A percentile compares a stretch with the other conserved stretches of the same genome.
Evolutionary conservation across 1,140 invertebrate genomes (phyloP).

Genomic region (Drosophila sturtevanti): DNA sequence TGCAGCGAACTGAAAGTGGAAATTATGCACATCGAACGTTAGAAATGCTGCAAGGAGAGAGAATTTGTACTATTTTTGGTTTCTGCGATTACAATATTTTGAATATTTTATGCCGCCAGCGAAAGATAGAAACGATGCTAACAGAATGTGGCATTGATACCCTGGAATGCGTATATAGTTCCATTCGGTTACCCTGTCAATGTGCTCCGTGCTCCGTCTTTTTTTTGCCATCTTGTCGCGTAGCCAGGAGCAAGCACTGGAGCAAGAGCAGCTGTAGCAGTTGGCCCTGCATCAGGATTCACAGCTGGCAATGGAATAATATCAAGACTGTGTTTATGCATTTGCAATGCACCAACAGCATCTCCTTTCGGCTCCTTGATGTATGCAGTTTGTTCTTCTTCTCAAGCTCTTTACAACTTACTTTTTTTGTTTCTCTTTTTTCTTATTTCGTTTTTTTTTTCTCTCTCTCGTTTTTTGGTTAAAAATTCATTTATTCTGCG

Average conservation of each 20-base stretch:
- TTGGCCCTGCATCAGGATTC: conserved; percentile 39
- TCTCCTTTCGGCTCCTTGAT: conserved; percentile 50
- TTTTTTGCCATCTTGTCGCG: background rate
- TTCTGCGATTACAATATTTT: conserved; percentile 78
- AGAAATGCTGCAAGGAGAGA: conserved; percentile 44
- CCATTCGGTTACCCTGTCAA: conserved; percentile 33
- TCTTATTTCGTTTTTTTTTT: background rate
- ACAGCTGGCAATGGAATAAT: conserved; percentile 75
- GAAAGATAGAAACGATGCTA: background rate
- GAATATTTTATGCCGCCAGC: conserved; percentile 67
- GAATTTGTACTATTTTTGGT: conserved; percentile 31
- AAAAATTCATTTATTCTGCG: conserved; percentile 61
- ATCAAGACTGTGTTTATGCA: conserved; percentile 78
- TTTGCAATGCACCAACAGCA: conserved; percentile 67
- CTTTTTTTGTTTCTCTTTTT: background rate
- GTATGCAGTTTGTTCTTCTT: conserved; percentile 47
- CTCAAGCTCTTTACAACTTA: background rate
- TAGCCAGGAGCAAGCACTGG: background rate
- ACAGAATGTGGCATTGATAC: conserved; percentile 4
- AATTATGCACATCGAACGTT: conserved; percentile 71
- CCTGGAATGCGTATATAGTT: conserved; percentile 3
- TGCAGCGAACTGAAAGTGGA: conserved; percentile 62
- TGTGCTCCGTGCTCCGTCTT: conserved; percentile 47
- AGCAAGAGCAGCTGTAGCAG: background rate
- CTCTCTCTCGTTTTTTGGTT: conserved; percentile 26